Conservation (phyloP, 1,140 invertebrate genomes). For the Drosophila cardini region DNA sequence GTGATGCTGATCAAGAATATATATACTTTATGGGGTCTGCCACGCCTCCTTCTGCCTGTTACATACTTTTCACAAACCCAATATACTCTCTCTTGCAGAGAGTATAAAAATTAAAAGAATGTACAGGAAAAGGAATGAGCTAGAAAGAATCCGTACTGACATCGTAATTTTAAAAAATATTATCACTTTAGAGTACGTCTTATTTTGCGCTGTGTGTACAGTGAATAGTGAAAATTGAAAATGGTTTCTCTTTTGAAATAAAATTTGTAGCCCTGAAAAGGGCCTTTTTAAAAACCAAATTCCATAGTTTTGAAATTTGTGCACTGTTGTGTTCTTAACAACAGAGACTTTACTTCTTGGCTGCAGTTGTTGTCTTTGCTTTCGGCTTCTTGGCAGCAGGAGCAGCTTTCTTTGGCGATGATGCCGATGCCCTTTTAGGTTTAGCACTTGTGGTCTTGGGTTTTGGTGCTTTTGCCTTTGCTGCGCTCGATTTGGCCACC, state of each 20-base stretch:
- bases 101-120: no score
- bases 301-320: slow-evolving; percentile 3
- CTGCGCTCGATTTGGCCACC: slow-evolving; percentile 25
- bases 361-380: neutral
- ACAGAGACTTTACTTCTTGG: slow-evolving; percentile 1
- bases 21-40: no score
- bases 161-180: no score
- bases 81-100: no score
- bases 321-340: neutral
- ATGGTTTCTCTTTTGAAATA: neutral
- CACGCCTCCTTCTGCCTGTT: no score
- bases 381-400: slow-evolving; percentile 16
- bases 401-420: slow-evolving; percentile 8
- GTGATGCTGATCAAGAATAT: no score
- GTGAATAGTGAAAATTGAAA: no score
- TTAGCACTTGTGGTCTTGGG: slow-evolving; percentile 37
- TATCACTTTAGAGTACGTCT: no score
- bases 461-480: slow-evolving; percentile 37
- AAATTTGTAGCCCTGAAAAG: slow-evolving; percentile 10
- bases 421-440: slow-evolving; percentile 2
- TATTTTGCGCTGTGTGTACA: no score
- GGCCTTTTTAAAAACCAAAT: slow-evolving; percentile 7
- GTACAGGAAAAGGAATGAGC: no score
- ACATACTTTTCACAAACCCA: no score
- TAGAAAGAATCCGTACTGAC: no score